phyloP scores from a whole-genome alignment of 2,113 vertebrate genomes.

The Phylloscopus whistleri region DNA sequence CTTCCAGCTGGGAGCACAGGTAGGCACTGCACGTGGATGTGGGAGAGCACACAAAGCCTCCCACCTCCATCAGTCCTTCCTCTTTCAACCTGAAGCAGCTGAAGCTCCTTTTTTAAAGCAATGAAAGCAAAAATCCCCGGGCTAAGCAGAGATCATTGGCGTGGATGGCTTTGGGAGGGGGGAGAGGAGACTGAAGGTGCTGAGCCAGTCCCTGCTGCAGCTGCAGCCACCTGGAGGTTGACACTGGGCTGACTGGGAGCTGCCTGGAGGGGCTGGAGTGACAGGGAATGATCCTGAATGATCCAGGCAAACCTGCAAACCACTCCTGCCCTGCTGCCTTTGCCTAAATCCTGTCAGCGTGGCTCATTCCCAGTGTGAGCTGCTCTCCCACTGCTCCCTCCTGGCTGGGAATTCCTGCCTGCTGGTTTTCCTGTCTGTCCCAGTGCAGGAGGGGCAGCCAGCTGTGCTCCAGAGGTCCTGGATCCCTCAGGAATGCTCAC shows the following conservation, averaged over 20 bases:
- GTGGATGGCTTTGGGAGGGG: neutral
- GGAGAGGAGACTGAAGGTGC: neutral
- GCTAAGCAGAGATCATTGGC: neutral
- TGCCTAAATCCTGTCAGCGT: accelerated
- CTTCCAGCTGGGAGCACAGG: neutral
- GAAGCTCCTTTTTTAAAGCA: neutral
- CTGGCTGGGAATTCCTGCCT: neutral
- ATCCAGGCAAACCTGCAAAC: neutral
- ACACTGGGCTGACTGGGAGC: neutral
- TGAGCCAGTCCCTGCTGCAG: neutral
- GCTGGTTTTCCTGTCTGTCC: accelerated
- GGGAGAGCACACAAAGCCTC: neutral
- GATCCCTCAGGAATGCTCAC: neutral
- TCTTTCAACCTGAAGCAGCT: neutral
- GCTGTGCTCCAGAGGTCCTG: neutral
- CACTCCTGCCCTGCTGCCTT: accelerated
- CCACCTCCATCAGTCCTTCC: neutral
- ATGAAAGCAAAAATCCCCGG: neutral
- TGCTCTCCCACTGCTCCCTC: neutral
- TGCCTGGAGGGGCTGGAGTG: neutral
- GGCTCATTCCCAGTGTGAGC: neutral
- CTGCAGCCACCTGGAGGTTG: neutral
- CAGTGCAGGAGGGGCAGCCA: accelerated
- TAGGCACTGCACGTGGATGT: accelerated
- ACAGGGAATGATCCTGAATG: neutral